Percentiles rank a stretch among this genome's conserved stretches.
These are phyloP conservation scores for Tenualosa ilisha DNA, from an alignment of 2,797 vertebrate genomes.

Conservation along the genomic window DNA sequence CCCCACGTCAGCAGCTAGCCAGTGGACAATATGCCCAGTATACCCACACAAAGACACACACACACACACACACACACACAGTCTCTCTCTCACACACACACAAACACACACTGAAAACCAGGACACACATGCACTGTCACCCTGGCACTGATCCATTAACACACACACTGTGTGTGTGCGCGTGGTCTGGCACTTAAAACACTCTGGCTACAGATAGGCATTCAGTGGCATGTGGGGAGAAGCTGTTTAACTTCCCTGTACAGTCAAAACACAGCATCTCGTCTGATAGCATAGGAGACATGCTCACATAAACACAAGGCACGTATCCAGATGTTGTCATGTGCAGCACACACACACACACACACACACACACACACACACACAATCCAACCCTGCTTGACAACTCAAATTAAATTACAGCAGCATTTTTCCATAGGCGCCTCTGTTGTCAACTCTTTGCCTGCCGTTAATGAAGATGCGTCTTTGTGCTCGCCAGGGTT, in stretches of 20 bases:
- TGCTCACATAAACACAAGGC: background rate
- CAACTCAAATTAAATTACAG: conserved; percentile 16
- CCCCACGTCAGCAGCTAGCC: conserved; percentile 41
- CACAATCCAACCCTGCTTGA: background rate
- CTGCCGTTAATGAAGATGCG: conserved; percentile 30
- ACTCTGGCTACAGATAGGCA: background rate
- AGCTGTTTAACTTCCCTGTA: background rate
- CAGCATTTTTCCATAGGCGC: conserved; percentile 42
- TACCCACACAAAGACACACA: conserved; percentile 33
- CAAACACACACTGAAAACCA: background rate
- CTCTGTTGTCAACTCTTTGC: background rate
- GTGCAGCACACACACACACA: background rate
- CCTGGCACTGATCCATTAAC: background rate
- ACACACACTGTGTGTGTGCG: background rate
- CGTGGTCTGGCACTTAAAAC: background rate
- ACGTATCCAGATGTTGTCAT: background rate
- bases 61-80: background rate
- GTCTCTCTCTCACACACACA: background rate
- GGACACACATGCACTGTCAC: background rate
- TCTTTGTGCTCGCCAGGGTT: background rate
- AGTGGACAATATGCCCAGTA: conserved; percentile 54
- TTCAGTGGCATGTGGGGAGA: background rate
- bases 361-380: background rate
- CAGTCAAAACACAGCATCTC: background rate
- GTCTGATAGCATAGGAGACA: background rate